Evolutionary conservation across 2,888 invertebrate genomes (phyloP).

Genomic region (Agapostemon virescens): DNA sequence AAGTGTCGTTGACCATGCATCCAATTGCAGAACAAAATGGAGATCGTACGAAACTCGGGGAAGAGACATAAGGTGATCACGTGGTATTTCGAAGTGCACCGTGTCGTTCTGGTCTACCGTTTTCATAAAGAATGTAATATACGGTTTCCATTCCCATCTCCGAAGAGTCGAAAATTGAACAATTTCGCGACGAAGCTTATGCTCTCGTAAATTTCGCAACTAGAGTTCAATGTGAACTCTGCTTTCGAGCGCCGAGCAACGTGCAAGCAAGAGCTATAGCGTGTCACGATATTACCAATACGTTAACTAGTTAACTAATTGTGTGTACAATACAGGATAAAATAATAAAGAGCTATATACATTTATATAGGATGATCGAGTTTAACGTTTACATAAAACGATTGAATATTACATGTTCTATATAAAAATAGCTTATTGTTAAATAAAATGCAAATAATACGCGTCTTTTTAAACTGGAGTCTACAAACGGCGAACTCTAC

Average conservation of each 20-base stretch:
- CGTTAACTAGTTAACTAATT: neutral
- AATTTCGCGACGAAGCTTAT: constrained; percentile 23
- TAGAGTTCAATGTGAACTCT: neutral
- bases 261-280: neutral
- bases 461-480: too few relatives aligned
- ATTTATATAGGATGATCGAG: too few relatives aligned
- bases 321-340: neutral
- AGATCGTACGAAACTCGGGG: neutral
- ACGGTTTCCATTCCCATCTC: constrained; percentile 21
- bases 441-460: too few relatives aligned
- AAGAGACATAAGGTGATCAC: constrained; percentile 36
- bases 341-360: too few relatives aligned
- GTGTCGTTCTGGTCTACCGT: constrained; percentile 46
- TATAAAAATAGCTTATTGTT: too few relatives aligned
- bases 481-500: too few relatives aligned
- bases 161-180: constrained; percentile 37
- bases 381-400: too few relatives aligned
- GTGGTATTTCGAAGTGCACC: constrained; percentile 43
- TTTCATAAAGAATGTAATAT: constrained; percentile 52
- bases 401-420: too few relatives aligned
- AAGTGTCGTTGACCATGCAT: constrained; percentile 4
- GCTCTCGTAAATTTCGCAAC: constrained; percentile 22
- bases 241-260: neutral
- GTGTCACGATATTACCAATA: neutral
- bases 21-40: constrained; percentile 23